A percentile compares a stretch with the other conserved stretches of the same genome.
These are phyloP conservation scores for Heliconius hermathena DNA, from an alignment of 1,140 invertebrate genomes.

Conservation along the genomic window DNA sequence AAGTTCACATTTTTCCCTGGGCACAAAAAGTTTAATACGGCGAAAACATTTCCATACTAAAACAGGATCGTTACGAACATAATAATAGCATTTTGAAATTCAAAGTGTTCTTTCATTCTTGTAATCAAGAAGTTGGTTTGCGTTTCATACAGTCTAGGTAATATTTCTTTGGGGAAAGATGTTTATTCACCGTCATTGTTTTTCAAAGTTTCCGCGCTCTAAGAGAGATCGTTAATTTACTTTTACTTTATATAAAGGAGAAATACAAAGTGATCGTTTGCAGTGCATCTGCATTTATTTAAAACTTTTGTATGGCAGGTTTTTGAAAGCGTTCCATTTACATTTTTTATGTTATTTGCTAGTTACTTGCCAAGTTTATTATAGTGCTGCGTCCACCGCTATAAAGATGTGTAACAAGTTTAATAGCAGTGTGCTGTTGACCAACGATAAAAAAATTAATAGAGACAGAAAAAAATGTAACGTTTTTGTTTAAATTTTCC, in stretches of 20 bases:
- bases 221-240: conserved; percentile 30
- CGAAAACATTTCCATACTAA: conserved; percentile 26
- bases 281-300: conserved; percentile 24
- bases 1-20: conserved; percentile 21
- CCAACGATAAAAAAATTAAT: no score
- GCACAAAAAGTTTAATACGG: conserved; percentile 22
- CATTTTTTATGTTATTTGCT: not conserved
- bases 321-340: conserved; percentile 17
- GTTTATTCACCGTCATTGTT: conserved; percentile 32
- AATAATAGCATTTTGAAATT: conserved; percentile 25
- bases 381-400: no score
- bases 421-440: no score
- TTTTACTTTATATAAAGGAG: conserved; percentile 34
- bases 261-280: conserved; percentile 38
- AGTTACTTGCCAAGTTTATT: no score
- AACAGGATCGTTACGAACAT: conserved; percentile 30
- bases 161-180: conserved; percentile 26
- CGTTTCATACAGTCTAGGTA: conserved; percentile 30
- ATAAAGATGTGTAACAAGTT: no score
- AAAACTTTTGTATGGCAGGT: conserved; percentile 23
- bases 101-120: conserved; percentile 36
- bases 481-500: no score
- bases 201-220: conserved; percentile 32
- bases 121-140: conserved; percentile 34
- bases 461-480: no score